Evolutionary conservation across 2,113 vertebrate genomes (phyloP).

Genomic region (Melanerpes formicivorus): DNA sequence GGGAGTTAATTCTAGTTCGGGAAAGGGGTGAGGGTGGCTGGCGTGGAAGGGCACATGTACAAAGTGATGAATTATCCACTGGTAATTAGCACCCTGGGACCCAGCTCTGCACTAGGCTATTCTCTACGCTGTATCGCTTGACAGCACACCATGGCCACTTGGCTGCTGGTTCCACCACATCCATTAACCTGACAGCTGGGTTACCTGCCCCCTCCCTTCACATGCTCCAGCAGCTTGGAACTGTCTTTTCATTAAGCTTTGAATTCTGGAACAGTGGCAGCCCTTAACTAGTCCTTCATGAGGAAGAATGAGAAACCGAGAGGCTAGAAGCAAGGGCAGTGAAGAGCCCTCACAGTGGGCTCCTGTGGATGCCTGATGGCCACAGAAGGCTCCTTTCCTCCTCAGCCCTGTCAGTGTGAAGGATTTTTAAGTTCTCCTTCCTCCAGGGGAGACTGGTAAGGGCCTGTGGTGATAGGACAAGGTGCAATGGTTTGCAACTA

Average conservation of each 20-base stretch:
- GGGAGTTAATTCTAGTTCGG: conserved; percentile 19
- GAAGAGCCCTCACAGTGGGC: not conserved
- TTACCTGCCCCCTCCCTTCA: not conserved
- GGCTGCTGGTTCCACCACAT: not conserved
- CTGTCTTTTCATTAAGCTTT: not conserved
- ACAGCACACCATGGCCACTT: not conserved
- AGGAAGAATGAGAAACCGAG: not conserved
- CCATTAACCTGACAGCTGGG: conserved; percentile 1
- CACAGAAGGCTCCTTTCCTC: not conserved
- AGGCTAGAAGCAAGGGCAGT: not conserved
- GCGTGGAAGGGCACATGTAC: not conserved
- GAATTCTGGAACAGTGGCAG: not conserved
- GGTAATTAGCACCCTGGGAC: conserved; percentile 26
- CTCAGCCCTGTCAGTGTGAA: not conserved
- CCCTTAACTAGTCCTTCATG: not conserved
- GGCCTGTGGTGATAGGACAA: no score
- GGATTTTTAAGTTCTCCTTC: not conserved
- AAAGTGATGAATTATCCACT: not conserved
- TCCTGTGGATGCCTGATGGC: not conserved
- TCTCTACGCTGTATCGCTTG: not conserved
- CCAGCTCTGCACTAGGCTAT: not conserved
- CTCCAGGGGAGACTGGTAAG: no score
- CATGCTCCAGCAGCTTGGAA: not conserved
- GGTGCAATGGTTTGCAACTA: no score
- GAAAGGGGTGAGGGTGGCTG: conserved; percentile 5